Conservation (phyloP, 2,113 vertebrate genomes). For the Balaenoptera acutorostrata region DNA sequence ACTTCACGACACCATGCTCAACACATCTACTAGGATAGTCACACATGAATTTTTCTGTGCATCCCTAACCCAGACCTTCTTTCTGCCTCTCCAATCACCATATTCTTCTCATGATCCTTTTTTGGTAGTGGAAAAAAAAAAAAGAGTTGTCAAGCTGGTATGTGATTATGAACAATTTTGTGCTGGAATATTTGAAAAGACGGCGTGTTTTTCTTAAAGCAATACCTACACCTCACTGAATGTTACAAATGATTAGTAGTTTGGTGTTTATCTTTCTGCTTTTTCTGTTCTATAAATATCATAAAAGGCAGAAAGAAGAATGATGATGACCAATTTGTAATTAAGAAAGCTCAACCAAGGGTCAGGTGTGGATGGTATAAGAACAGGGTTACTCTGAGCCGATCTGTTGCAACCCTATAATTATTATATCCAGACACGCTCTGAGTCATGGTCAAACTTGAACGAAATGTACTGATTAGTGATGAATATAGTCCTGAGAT, state of each 20-base stretch:
- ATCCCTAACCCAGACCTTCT: background rate
- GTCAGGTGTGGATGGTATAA: background rate
- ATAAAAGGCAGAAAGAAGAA: background rate
- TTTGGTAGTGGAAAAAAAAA: background rate
- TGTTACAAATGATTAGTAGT: background rate
- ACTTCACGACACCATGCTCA: background rate
- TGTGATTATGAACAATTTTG: background rate
- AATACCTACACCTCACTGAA: background rate
- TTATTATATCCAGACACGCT: constrained; percentile 16
- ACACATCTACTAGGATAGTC: background rate
- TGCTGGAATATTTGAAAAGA: background rate
- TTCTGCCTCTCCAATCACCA: background rate
- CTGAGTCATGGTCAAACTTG: background rate
- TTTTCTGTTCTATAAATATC: background rate
- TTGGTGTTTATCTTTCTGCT: background rate
- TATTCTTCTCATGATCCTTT: background rate
- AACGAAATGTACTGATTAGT: background rate
- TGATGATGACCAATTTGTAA: background rate
- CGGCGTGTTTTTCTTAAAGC: background rate
- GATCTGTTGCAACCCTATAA: background rate
- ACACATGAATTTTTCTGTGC: background rate
- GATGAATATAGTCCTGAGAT: background rate
- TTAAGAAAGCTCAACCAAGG: background rate
- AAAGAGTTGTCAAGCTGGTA: background rate
- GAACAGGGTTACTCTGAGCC: background rate